Evolutionary conservation across 1,140 invertebrate species (phyloP).

Genomic region (Drosophila obscura): DNA sequence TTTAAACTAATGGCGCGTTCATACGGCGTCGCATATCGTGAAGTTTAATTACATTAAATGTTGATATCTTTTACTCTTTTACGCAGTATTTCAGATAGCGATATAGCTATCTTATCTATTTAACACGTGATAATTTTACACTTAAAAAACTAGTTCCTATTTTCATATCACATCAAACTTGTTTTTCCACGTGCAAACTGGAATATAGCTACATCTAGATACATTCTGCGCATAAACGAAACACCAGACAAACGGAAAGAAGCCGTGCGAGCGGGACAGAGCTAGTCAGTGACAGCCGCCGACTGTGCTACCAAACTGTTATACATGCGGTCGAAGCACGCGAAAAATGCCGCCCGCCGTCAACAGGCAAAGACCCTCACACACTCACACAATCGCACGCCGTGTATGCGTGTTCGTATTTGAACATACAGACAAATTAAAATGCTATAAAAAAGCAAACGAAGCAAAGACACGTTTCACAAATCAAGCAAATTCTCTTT

Average conservation of each 20-base stretch:
- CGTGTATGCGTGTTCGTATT: constrained; percentile 57
- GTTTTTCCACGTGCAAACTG: background rate
- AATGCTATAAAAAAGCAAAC: constrained; percentile 82
- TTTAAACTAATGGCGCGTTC: constrained; percentile 65
- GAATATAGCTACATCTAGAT: constrained; percentile 20
- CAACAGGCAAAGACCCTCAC: constrained; percentile 49
- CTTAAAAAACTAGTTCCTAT: background rate
- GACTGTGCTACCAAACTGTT: constrained; percentile 66
- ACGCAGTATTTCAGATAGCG: background rate
- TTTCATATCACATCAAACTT: background rate
- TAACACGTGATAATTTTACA: no score
- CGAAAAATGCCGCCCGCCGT: constrained; percentile 54
- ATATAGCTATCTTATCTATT: background rate
- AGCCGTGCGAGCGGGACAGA: constrained; percentile 12
- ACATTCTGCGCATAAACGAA: constrained; percentile 30
- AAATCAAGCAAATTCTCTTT: constrained; percentile 81
- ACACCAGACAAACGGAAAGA: constrained; percentile 10
- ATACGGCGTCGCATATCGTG: constrained; percentile 11
- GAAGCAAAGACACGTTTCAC: constrained; percentile 81
- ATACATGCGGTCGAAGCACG: constrained; percentile 53
- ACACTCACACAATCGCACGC: constrained; percentile 14
- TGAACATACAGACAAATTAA: constrained; percentile 79
- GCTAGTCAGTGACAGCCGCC: constrained; percentile 58
- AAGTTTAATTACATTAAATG: background rate
- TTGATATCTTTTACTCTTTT: background rate